Base-by-base conservation (phyloP, 2,888 invertebrate species). In the Coronaproctus castanopsis region DNA sequence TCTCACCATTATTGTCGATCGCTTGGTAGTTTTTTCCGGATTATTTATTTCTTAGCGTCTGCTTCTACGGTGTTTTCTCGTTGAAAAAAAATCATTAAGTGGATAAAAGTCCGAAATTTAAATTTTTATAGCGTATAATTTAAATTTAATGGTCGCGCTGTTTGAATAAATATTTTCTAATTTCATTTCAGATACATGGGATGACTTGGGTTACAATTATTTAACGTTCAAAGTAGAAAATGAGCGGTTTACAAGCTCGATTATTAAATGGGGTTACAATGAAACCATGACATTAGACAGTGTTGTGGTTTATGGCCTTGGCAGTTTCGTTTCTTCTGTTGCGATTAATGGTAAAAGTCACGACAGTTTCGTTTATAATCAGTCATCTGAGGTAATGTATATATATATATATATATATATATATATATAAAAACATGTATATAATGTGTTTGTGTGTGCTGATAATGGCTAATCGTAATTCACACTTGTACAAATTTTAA, bases 221-320 rank as follows among this genome's bases (percentile, higher is more conserved):
- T 36, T 63, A 3, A 58, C 52, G 18, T 63, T 63, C 24, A 49
- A 55, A 21, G 61, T 57, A 21, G 48, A 55, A 2, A 56, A 8
- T 3, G 54, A 36, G 8, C 57, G 54, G 10, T 21, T 63, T 10
- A 54, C 57, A 2, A 62, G 62, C 22, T 10, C 51, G 3, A 57
- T 62, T 10, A 48, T 55, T n/a, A 53, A 48, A n/a, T 60, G 59
- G 61, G 58, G 55, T n/a, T 61, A 61, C 18, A 52, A 54, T 21
- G 52, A 50, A 22, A 60, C 51, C 3, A 61, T 63, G 62, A 59
- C 14, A 3, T 24, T 63, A 51, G 48, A 49, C 3, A 58, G 56
- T 5, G 58, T 62, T 14, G 51, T 58, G 22, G 57, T 63, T 21
- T 21, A 62, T 52, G 63, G 63, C 21, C 24, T 63, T 10, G 18